A percentile compares a stretch with the other conserved stretches of the same genome.
These are phyloP conservation scores for Dunckerocampus dactyliophorus DNA, from an alignment of 2,113 vertebrate genomes.

Conservation along the genomic window DNA sequence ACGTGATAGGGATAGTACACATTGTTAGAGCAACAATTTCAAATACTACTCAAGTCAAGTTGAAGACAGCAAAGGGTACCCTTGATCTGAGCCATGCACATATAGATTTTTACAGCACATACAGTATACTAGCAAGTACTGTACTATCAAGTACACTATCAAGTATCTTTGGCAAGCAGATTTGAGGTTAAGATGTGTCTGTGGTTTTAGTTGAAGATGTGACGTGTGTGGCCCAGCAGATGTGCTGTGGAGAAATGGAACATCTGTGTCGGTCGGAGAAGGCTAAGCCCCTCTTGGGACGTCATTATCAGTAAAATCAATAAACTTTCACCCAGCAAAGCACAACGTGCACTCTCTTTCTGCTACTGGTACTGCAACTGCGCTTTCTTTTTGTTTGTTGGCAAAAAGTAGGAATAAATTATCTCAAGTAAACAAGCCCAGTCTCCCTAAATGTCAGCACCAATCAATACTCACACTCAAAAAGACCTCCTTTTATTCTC, in stretches of 20 bases:
- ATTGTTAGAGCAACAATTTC: too few species aligned
- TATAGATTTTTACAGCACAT: too few species aligned
- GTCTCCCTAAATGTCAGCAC: conserved; percentile 1
- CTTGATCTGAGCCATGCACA: too few species aligned
- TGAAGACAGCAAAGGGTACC: too few species aligned
- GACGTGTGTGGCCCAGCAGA: background rate
- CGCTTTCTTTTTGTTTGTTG: background rate
- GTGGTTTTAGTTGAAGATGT: too few species aligned
- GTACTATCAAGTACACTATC: too few species aligned
- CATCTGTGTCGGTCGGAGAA: conserved; percentile 1
- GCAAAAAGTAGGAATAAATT: background rate
- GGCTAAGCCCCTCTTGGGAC: background rate
- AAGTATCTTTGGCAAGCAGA: too few species aligned
- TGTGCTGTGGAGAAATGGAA: background rate
- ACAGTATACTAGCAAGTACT: too few species aligned
- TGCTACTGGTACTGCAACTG: background rate
- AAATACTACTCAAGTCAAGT: too few species aligned
- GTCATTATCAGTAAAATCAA: conserved; percentile 9
- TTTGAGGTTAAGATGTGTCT: too few species aligned
- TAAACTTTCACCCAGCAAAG: background rate
- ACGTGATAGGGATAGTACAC: too few species aligned
- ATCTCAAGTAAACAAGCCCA: conserved; percentile 1
- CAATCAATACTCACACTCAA: background rate
- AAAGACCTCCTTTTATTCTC: conserved; percentile 1
- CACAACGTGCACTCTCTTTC: background rate